These are phyloP conservation scores for Steinernema feltiae DNA, from an alignment of 1,140 invertebrate genomes.

Conservation along the genomic window DNA sequence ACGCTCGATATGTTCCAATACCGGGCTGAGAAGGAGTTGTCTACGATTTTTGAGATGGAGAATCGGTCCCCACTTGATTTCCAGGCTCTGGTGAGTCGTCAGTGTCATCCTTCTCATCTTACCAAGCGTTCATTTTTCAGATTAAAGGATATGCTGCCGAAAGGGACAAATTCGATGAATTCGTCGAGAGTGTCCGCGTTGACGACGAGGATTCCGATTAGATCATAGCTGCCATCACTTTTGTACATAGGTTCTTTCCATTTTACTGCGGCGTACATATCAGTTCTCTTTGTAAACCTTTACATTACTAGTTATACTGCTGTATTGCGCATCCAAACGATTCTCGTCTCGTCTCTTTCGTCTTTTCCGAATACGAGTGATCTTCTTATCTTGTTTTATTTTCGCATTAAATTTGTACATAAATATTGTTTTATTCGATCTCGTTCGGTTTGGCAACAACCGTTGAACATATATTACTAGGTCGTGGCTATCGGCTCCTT, in stretches of 20 bases:
- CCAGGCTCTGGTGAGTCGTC: neutral
- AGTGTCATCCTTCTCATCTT: neutral
- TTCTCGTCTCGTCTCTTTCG: constrained; percentile 13
- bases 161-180: constrained; percentile 2
- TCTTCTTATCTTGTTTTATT: neutral
- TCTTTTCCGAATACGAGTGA: constrained; percentile 11
- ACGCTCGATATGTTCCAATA: neutral
- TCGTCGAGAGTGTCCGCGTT: neutral
- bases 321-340: neutral
- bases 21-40: neutral
- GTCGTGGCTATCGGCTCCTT: too few species aligned
- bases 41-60: neutral
- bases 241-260: neutral
- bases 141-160: constrained; percentile 15
- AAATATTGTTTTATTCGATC: neutral
- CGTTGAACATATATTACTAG: too few species aligned
- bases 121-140: neutral
- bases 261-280: neutral
- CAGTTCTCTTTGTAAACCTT: neutral
- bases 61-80: neutral
- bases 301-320: neutral
- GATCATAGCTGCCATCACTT: constrained; percentile 6
- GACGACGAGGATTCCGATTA: constrained; percentile 13
- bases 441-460: neutral
- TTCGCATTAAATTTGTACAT: neutral